phyloP scores from a whole-genome alignment of 2,888 invertebrate genomes.

The Tricholauxania praeusta region DNA sequence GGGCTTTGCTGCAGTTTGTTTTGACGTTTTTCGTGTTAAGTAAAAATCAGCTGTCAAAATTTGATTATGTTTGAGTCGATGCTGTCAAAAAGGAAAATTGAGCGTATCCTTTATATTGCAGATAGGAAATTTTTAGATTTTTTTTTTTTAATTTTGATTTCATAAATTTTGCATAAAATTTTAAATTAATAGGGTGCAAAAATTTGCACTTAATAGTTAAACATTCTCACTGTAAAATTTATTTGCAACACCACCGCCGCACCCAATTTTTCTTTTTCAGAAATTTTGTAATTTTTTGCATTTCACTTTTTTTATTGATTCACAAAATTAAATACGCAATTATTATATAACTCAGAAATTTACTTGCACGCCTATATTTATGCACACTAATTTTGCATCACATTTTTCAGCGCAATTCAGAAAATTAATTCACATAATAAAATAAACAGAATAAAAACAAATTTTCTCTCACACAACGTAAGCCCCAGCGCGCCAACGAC shows the following conservation, averaged over 20 bases:
- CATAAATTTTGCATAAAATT: no score
- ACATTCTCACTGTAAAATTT: neutral
- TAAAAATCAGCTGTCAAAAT: slow-evolving; percentile 28
- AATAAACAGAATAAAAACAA: no score
- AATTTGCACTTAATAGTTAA: neutral
- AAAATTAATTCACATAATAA: no score
- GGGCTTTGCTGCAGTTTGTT: slow-evolving; percentile 12
- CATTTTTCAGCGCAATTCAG: neutral
- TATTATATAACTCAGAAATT: neutral
- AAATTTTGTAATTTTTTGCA: neutral
- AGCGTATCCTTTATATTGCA: slow-evolving; percentile 20
- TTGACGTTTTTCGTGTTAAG: slow-evolving; percentile 17
- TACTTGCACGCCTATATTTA: slow-evolving; percentile 16
- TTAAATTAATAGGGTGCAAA: neutral
- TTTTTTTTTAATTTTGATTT: neutral
- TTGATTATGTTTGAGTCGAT: neutral
- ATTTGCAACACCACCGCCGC: slow-evolving; percentile 6
- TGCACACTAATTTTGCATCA: slow-evolving; percentile 4
- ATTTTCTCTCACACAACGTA: neutral
- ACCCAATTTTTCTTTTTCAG: neutral
- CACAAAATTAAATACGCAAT: no score
- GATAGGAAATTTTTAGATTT: neutral
- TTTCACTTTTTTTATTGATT: neutral
- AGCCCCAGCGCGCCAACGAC: slow-evolving; percentile 40
- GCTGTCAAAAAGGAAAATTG: slow-evolving; percentile 18